phyloP scores from a whole-genome alignment of 2,888 invertebrate species.

The Pseudolycoriella hygida region DNA sequence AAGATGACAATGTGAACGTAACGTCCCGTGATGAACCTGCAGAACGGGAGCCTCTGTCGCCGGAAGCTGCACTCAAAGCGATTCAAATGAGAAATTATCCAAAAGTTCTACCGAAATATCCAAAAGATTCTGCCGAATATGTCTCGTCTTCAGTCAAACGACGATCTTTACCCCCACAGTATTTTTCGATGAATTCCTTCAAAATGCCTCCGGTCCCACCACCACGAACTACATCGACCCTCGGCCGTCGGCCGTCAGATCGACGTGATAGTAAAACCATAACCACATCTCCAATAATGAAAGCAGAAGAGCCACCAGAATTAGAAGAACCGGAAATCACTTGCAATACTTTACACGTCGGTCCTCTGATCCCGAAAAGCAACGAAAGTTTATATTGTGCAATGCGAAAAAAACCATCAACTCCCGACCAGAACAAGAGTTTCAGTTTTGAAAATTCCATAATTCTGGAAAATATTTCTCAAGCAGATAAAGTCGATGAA shows the following conservation, averaged over 20 bases:
- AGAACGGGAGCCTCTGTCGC: conserved; percentile 30
- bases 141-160: conserved; percentile 16
- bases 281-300: conserved; percentile 29
- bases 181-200: conserved; percentile 19
- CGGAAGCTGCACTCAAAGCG: conserved; percentile 52
- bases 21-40: conserved; percentile 39
- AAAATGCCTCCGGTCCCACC: conserved; percentile 48
- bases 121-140: conserved; percentile 14
- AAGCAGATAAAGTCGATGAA: neutral
- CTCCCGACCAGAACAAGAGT: neutral
- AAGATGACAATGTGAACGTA: conserved; percentile 45
- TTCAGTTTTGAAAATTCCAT: neutral
- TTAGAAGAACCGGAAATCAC: conserved; percentile 32
- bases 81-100: conserved; percentile 67
- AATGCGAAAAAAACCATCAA: conserved; percentile 11
- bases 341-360: conserved; percentile 35
- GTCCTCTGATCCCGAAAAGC: conserved; percentile 31
- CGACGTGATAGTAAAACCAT: conserved; percentile 27
- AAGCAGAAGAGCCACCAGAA: conserved; percentile 31
- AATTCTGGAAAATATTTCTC: too few species aligned
- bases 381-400: conserved; percentile 14
- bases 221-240: conserved; percentile 49
- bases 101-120: conserved; percentile 68
- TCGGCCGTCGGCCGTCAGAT: conserved; percentile 31
- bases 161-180: conserved; percentile 42